These are phyloP conservation scores for Acipenser oxyrinchus DNA, from an alignment of 2,797 vertebrate genomes.

Conservation along the genomic window DNA sequence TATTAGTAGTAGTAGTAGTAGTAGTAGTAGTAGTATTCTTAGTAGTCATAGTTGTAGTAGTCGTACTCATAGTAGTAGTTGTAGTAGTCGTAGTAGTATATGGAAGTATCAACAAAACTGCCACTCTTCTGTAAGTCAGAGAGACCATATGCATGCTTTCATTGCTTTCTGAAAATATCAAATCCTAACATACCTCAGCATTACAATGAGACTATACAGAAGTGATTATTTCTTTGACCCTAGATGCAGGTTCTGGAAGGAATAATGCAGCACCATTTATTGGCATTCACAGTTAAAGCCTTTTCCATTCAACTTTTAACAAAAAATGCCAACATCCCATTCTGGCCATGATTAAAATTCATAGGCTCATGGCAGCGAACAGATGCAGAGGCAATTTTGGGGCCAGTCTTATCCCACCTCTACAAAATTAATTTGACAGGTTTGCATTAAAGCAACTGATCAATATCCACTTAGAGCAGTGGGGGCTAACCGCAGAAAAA, in stretches of 20 bases:
- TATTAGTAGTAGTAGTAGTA: too few species aligned
- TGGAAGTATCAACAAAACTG: too few species aligned
- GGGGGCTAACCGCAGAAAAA: conserved; percentile 98
- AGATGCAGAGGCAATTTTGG: conserved; percentile 90
- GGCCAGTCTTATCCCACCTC: conserved; percentile 91
- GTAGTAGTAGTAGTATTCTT: too few species aligned
- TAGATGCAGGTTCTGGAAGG: conserved; percentile 65
- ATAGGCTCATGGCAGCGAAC: conserved; percentile 76
- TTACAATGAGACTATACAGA: conserved; percentile 50
- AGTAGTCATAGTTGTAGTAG: too few species aligned
- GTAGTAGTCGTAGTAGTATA: too few species aligned
- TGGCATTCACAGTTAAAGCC: conserved; percentile 77
- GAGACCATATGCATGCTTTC: not conserved
- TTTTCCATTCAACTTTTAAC: conserved; percentile 78
- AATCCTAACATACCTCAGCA: conserved; percentile 7
- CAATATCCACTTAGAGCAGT: conserved; percentile 99
- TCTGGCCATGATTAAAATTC: conserved; percentile 94
- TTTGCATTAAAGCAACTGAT: conserved; percentile 99
- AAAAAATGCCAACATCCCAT: conserved; percentile 73
- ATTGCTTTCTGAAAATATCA: conserved; percentile 10
- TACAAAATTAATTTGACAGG: conserved; percentile 99
- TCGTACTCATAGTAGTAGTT: too few species aligned
- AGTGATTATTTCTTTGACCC: conserved; percentile 79
- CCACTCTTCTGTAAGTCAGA: not conserved
- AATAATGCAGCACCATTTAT: conserved; percentile 73